A percentile compares a stretch with the other conserved stretches of the same genome.
These are phyloP conservation scores for Globodera rostochiensis DNA, from an alignment of 1,140 invertebrate species.

Conservation along the genomic window DNA sequence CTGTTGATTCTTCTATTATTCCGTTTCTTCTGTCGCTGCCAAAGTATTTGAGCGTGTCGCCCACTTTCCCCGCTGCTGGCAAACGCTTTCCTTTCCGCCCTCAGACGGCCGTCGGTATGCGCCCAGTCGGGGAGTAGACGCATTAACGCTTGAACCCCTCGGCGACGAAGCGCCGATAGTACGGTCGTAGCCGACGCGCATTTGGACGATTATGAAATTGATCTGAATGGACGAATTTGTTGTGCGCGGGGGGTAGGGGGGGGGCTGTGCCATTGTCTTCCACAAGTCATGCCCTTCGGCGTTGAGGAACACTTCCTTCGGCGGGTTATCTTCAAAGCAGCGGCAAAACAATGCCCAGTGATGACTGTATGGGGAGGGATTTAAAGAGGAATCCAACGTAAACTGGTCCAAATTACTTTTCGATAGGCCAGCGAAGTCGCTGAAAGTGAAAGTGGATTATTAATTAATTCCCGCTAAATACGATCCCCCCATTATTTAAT, in stretches of 20 bases:
- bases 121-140: conserved; percentile 1
- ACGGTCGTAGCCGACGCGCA: conserved; percentile 48
- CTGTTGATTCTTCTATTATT: neutral
- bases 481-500: neutral
- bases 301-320: conserved; percentile 54
- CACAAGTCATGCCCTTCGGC: conserved; percentile 51
- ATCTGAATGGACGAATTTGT: conserved; percentile 19
- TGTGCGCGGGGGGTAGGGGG: neutral
- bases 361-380: conserved; percentile 7
- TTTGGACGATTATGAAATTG: conserved; percentile 48
- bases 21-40: neutral
- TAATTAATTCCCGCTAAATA: neutral
- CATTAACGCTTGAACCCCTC: neutral
- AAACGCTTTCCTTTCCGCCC: conserved; percentile 4
- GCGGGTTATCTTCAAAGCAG: conserved; percentile 44
- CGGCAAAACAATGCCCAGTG: conserved; percentile 48
- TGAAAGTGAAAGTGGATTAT: neutral
- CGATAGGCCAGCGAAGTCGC: conserved; percentile 40
- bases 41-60: conserved; percentile 1
- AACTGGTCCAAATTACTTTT: conserved; percentile 6
- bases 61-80: neutral
- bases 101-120: conserved; percentile 14
- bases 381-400: neutral
- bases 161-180: conserved; percentile 18
- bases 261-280: conserved; percentile 45